phyloP scores from a whole-genome alignment of 2,888 invertebrate genomes.

The Slavum lentiscoides region DNA sequence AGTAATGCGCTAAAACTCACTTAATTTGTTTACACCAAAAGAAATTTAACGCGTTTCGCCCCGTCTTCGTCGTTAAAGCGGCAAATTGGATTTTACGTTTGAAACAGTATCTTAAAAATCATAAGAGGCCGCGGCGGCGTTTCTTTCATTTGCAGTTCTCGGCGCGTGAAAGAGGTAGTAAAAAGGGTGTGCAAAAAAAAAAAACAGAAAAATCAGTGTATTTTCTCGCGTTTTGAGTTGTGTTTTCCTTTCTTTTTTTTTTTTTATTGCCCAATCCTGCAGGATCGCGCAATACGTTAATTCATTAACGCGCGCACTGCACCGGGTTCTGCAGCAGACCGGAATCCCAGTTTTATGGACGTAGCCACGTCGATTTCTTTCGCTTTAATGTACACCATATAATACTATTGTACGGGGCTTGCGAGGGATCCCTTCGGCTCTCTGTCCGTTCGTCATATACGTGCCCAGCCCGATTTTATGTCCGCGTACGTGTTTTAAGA shows the following conservation, averaged over 20 bases:
- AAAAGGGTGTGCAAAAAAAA: too few species aligned
- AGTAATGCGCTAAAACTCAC: background rate
- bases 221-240: background rate
- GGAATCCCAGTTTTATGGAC: background rate
- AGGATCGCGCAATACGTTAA: background rate
- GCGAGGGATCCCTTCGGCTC: background rate
- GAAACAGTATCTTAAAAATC: constrained; percentile 20
- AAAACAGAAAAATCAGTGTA: too few species aligned
- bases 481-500: background rate
- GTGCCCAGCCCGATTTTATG: background rate
- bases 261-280: background rate
- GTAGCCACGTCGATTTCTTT: background rate
- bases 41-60: constrained; percentile 9
- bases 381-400: background rate
- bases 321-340: background rate
- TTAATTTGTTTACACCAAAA: constrained; percentile 25
- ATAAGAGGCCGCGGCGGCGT: background rate
- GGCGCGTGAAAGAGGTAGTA: too few species aligned
- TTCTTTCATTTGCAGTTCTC: background rate
- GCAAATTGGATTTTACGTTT: constrained; percentile 29
- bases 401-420: background rate
- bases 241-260: background rate
- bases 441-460: background rate
- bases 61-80: background rate
- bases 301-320: background rate